Evolutionary conservation across 2,797 vertebrate genomes (phyloP).

Genomic region (Centroberyx gerrardi): DNA sequence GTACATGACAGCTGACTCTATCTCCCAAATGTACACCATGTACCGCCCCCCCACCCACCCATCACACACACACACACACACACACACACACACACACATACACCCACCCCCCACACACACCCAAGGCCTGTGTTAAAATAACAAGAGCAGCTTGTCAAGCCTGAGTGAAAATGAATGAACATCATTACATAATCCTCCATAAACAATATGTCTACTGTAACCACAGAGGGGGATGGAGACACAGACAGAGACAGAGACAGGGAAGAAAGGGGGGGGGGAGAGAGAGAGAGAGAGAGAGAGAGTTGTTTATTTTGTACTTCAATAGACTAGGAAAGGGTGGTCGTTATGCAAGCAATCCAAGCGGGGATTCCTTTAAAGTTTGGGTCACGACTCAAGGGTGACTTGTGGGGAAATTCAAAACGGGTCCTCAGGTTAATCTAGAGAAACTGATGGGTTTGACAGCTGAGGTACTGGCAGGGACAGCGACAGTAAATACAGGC

Average conservation of each 20-base stretch:
- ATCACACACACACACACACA: slow-evolving; percentile 1
- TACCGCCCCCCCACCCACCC: slow-evolving; percentile 13
- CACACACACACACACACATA: slow-evolving; percentile 5
- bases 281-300: slow-evolving; percentile 49
- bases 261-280: background rate
- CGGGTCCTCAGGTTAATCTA: background rate
- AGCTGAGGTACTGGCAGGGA: background rate
- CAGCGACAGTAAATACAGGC: too few relatives aligned
- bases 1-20: background rate
- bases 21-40: slow-evolving; percentile 10
- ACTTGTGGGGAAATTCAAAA: background rate
- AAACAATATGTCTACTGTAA: slow-evolving; percentile 72
- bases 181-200: slow-evolving; percentile 74
- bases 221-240: slow-evolving; percentile 38
- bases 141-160: slow-evolving; percentile 62
- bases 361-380: slow-evolving; percentile 22
- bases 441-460: background rate
- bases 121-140: slow-evolving; percentile 41
- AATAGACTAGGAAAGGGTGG: slow-evolving; percentile 36
- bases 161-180: slow-evolving; percentile 70
- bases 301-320: slow-evolving; percentile 44
- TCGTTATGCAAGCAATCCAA: slow-evolving; percentile 44
- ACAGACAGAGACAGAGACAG: background rate
- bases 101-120: slow-evolving; percentile 23
- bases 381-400: slow-evolving; percentile 2